Conservation (phyloP, 92 coral and sea anemone genomes). For the Epizoanthus rinbou region DNA sequence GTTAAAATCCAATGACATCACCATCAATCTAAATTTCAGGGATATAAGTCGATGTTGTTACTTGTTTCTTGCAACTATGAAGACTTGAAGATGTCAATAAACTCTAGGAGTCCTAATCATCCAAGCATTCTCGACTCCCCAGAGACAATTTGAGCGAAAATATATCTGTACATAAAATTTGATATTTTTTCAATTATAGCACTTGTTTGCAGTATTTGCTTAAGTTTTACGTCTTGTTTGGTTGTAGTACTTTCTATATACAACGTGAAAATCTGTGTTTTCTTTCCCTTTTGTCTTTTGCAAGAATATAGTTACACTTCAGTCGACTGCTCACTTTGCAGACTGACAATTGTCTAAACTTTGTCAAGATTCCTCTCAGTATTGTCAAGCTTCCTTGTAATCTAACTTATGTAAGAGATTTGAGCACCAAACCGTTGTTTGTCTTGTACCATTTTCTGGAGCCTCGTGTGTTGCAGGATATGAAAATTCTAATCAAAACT, state of each 20-base stretch:
- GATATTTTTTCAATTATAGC: neutral
- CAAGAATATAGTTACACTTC: too few species aligned
- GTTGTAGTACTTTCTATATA: neutral
- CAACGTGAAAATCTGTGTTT: neutral
- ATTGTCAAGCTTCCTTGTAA: too few species aligned
- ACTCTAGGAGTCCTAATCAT: neutral
- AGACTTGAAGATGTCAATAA: neutral
- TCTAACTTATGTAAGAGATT: too few species aligned
- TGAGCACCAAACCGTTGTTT: too few species aligned
- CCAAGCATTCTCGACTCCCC: neutral
- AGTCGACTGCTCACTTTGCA: too few species aligned
- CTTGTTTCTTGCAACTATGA: neutral
- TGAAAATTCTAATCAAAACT: too few species aligned
- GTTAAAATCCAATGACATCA: neutral
- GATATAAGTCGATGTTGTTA: neutral
- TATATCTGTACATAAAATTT: neutral
- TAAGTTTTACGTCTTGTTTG: neutral
- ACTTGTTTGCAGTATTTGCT: neutral
- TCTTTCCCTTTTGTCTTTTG: neutral
- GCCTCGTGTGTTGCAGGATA: too few species aligned
- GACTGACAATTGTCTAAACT: too few species aligned
- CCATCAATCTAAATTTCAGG: neutral
- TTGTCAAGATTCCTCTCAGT: too few species aligned
- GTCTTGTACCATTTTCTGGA: too few species aligned
- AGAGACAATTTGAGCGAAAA: neutral